These are phyloP conservation scores for Periophthalmus magnuspinnatus DNA, from an alignment of 2,797 vertebrate species.

Conservation along the genomic window DNA sequence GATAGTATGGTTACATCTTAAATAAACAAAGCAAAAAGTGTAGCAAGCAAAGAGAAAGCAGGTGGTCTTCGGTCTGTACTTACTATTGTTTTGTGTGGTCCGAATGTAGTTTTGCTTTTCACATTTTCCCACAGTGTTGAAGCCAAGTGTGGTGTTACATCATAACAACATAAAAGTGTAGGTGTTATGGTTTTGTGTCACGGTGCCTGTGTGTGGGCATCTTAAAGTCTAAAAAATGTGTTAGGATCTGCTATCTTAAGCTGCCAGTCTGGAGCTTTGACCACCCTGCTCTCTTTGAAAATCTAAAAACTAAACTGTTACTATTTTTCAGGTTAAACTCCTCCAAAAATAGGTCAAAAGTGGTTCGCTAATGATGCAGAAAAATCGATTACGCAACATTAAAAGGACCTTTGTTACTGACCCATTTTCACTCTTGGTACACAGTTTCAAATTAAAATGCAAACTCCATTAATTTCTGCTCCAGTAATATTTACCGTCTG, in stretches of 20 bases:
- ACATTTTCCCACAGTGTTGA: constrained; percentile 20
- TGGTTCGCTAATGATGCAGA: constrained; percentile 45
- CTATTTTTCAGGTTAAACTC: constrained; percentile 11
- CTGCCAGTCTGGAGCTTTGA: constrained; percentile 36
- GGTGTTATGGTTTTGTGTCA: constrained; percentile 32
- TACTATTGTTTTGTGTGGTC: constrained; percentile 8
- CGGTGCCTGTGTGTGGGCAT: constrained; percentile 25
- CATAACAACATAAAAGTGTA: constrained; percentile 25
- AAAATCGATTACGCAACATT: constrained; percentile 47
- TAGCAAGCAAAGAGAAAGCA: not conserved
- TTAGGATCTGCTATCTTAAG: constrained; percentile 39
- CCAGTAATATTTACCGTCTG: constrained; percentile 4
- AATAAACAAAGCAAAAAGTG: not conserved
- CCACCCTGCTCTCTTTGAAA: constrained; percentile 32
- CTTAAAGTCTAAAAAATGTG: constrained; percentile 40
- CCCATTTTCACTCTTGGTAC: constrained; percentile 24
- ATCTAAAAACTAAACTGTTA: not conserved
- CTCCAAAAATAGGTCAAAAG: constrained; percentile 23
- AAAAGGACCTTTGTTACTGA: constrained; percentile 27
- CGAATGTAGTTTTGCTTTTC: constrained; percentile 8
- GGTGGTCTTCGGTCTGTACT: constrained; percentile 19
- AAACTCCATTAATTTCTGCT: constrained; percentile 6
- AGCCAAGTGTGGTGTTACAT: constrained; percentile 19
- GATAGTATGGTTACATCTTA: too few species aligned
- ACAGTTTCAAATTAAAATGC: constrained; percentile 9